phyloP scores from a whole-genome alignment of 2,113 vertebrate species.

The Electrona antarctica region DNA sequence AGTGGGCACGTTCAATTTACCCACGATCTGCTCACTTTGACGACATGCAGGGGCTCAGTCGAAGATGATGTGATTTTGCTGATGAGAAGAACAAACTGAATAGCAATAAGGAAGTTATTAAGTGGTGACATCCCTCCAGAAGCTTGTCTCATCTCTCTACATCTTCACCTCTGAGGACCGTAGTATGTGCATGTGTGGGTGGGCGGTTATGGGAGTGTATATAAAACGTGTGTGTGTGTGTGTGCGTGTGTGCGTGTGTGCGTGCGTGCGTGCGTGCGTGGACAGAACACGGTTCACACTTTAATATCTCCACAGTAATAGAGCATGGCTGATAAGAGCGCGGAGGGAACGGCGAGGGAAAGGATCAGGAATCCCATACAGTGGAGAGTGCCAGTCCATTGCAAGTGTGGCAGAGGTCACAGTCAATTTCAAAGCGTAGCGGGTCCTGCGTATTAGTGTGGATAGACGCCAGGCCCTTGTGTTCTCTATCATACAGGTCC shows the following conservation, averaged over 20 bases:
- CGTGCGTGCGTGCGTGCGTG: neutral
- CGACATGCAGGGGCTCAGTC: slow-evolving; percentile 7
- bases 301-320: slow-evolving; percentile 68
- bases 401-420: slow-evolving; percentile 75
- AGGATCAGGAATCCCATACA: slow-evolving; percentile 70
- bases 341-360: slow-evolving; percentile 35
- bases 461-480: slow-evolving; percentile 68
- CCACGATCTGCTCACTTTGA: neutral
- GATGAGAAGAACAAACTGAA: slow-evolving; percentile 39
- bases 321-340: slow-evolving; percentile 66
- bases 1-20: slow-evolving; percentile 2
- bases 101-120: slow-evolving; percentile 27
- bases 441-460: slow-evolving; percentile 74
- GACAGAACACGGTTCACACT: slow-evolving; percentile 51
- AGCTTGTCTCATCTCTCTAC: slow-evolving; percentile 10
- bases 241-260: slow-evolving; percentile 10
- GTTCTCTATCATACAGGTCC: slow-evolving; percentile 71
- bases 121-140: slow-evolving; percentile 17
- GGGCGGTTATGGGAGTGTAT: neutral
- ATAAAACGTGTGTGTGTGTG: neutral
- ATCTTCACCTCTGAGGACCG: slow-evolving; percentile 5
- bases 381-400: slow-evolving; percentile 74
- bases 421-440: slow-evolving; percentile 77
- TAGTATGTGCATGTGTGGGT: neutral
- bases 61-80: slow-evolving; percentile 35